A percentile compares a stretch with the other conserved stretches of the same genome.
Evolutionary conservation across 2,113 vertebrate genomes (phyloP).

Genomic region (Pelobates fuscus): DNA sequence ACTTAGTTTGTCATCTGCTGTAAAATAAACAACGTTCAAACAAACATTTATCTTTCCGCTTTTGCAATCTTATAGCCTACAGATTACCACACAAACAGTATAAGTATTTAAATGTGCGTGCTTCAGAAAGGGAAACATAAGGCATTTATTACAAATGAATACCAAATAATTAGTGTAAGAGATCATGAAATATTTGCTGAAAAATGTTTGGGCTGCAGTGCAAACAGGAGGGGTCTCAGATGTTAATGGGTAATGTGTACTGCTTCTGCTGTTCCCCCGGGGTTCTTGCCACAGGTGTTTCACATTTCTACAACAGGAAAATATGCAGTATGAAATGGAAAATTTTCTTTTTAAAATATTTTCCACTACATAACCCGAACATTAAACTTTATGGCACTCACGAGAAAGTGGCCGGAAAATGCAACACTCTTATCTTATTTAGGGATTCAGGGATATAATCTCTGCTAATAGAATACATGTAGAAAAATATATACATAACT

Average conservation of each 20-base stretch:
- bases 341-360: constrained; percentile 65
- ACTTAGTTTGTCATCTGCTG: constrained; percentile 58
- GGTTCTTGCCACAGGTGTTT: constrained; percentile 74
- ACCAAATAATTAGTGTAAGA: constrained; percentile 75
- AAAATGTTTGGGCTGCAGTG: constrained; percentile 57
- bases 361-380: constrained; percentile 62
- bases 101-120: constrained; percentile 53
- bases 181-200: constrained; percentile 62
- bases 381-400: constrained; percentile 60
- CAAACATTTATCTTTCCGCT: constrained; percentile 63
- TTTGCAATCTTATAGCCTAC: constrained; percentile 61
- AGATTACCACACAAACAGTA: constrained; percentile 58
- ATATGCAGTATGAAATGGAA: constrained; percentile 71
- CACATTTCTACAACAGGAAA: constrained; percentile 70
- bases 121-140: constrained; percentile 66
- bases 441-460: constrained; percentile 13
- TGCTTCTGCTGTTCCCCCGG: constrained; percentile 63
- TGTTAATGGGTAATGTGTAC: constrained; percentile 65
- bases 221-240: constrained; percentile 60
- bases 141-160: constrained; percentile 75
- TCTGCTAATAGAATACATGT: constrained; percentile 22
- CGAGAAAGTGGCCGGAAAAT: constrained; percentile 37
- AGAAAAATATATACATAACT: too few relatives aligned
- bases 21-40: constrained; percentile 55
- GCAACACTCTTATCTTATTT: constrained; percentile 36